Conservation (phyloP, 1,140 invertebrate genomes). For the Drosophila sturtevanti region DNA sequence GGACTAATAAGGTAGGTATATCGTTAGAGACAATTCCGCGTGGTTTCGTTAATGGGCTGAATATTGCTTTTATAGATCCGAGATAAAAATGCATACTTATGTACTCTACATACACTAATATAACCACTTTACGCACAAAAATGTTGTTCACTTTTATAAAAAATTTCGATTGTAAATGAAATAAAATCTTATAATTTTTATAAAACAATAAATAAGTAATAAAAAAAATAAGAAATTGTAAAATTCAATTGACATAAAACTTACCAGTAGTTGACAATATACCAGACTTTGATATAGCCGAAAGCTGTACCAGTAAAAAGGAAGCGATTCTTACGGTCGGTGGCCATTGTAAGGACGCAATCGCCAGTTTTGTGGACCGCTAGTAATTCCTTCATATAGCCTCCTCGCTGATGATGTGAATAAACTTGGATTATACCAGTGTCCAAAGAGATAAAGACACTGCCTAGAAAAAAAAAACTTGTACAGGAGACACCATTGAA, state of each 20-base stretch:
- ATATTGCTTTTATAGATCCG: neutral
- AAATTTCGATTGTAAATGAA: no score
- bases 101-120: no score
- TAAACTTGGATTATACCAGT: conserved; percentile 88
- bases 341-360: conserved; percentile 86
- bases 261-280: conserved; percentile 86
- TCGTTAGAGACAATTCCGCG: conserved; percentile 68
- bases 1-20: conserved; percentile 63
- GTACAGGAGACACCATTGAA: neutral
- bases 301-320: conserved; percentile 87
- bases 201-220: no score
- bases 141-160: no score
- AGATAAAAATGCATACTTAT: neutral
- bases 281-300: conserved; percentile 90
- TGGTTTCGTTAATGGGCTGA: conserved; percentile 57
- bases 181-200: no score
- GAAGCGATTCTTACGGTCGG: conserved; percentile 86
- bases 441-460: conserved; percentile 86
- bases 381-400: conserved; percentile 85
- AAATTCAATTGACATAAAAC: neutral
- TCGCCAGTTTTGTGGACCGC: conserved; percentile 87
- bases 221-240: no score
- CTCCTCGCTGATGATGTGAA: conserved; percentile 88
- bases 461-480: conserved; percentile 81
- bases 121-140: no score